phyloP scores from a whole-genome alignment of 2,797 vertebrate species.

The Onychomys leucogaster region DNA sequence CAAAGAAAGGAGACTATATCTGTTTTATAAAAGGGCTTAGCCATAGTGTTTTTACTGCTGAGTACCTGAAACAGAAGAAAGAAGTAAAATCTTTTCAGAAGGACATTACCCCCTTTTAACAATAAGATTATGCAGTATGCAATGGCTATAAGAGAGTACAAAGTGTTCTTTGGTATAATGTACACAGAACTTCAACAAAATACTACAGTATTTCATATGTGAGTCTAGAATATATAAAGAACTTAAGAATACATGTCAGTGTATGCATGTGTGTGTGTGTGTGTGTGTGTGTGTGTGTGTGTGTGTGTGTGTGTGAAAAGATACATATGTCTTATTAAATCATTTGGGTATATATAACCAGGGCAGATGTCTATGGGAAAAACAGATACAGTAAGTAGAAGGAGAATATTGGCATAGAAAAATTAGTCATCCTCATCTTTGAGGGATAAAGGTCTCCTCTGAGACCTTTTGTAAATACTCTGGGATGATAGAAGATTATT shows the following conservation, averaged over 20 bases:
- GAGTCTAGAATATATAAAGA: too few relatives aligned
- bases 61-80: neutral
- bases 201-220: neutral
- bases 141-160: neutral
- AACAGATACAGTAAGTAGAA: neutral
- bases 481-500: constrained; percentile 42
- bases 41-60: neutral
- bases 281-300: neutral
- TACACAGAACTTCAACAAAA: neutral
- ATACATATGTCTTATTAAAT: neutral
- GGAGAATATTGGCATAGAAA: neutral
- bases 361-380: neutral
- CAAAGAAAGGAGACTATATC: neutral
- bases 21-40: neutral
- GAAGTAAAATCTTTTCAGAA: neutral
- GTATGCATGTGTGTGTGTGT: neutral
- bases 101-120: neutral
- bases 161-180: neutral
- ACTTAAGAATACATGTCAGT: neutral
- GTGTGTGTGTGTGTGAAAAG: neutral
- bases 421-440: constrained; percentile 34
- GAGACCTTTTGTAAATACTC: constrained; percentile 26
- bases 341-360: neutral
- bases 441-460: constrained; percentile 24
- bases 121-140: neutral